Evolutionary conservation across 1,140 invertebrate genomes (phyloP), one percentile per base, ranked within the genome.

Genomic region (Samia ricini): DNA sequence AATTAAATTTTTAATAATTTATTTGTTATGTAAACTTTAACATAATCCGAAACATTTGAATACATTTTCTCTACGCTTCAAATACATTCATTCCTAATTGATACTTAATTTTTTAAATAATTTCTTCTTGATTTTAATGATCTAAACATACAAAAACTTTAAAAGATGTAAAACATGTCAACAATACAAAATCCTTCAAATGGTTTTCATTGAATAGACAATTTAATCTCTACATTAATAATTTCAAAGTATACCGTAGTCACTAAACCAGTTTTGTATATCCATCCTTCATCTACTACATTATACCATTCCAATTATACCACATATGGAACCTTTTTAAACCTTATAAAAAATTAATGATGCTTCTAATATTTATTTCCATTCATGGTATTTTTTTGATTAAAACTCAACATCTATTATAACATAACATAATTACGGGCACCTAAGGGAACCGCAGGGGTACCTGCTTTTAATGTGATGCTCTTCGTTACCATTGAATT

Each of bases 401-500:
- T 42, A 42, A 42, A 42, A 42, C n/a, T 42, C 33, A 42, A 42
- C 33, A 12, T 8, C 12, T 42, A 15, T 29, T 33, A 12, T 42
- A 42, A 42, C 33, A 15, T 42, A 42, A 42, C 10, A 42, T 42
- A 42, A 42, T 42, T 42, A 42, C 33, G 33, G 33, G 7, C n/a
- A 15, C 33, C 15, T 12, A 12, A 42, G 33, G 12, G 33, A 42
- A 42, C 33, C 33, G 33, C 33, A 42, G 15, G 15, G 33, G 33
- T 42, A 12, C 33, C 51, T 15, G 22, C 51, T 52, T 23, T 22
- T 23, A 52, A 23, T 22, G 10, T n/a, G 20, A 52, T 26, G 56
- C 22, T 59, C 57, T 33, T 42, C 21, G 58, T 57, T 63, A 52
- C 65, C 61, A 72, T 77, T 69, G 68, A 74, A 67, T 42, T 42